Evolutionary conservation across 2,888 invertebrate species (phyloP).

Genomic region (Epinotia nisella): DNA sequence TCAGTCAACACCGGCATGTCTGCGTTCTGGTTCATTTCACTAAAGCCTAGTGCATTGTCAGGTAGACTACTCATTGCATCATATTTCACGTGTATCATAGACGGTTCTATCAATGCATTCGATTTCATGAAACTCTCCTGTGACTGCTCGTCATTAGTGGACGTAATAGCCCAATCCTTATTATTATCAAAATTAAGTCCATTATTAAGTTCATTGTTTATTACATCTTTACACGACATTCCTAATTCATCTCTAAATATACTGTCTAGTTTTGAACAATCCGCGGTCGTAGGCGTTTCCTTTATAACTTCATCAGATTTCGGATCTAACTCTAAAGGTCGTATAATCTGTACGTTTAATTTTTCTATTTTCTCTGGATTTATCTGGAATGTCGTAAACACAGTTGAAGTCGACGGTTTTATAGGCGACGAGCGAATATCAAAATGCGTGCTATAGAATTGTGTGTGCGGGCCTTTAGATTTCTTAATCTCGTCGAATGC

Average conservation of each 20-base stretch:
- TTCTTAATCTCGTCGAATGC: slow-evolving; percentile 48
- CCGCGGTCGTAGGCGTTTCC: slow-evolving; percentile 48
- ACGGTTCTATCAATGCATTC: slow-evolving; percentile 64
- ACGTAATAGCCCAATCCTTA: slow-evolving; percentile 67
- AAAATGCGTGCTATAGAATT: slow-evolving; percentile 78
- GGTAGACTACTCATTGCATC: slow-evolving; percentile 47
- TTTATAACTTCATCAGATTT: slow-evolving; percentile 45
- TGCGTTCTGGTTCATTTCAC: slow-evolving; percentile 11
- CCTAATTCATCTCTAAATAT: slow-evolving; percentile 63
- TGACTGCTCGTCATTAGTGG: slow-evolving; percentile 60
- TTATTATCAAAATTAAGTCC: slow-evolving; percentile 54
- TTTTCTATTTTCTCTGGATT: slow-evolving; percentile 71
- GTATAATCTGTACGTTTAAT: slow-evolving; percentile 69
- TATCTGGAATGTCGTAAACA: slow-evolving; percentile 77
- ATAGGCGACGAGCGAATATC: slow-evolving; percentile 79
- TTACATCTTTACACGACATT: slow-evolving; percentile 60
- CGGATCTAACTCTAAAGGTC: slow-evolving; percentile 62
- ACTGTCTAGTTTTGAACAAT: slow-evolving; percentile 54
- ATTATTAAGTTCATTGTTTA: slow-evolving; percentile 55
- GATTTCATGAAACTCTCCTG: slow-evolving; percentile 67
- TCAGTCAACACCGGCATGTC: slow-evolving; percentile 36
- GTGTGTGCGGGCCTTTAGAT: slow-evolving; percentile 57
- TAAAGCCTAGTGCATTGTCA: slow-evolving; percentile 9
- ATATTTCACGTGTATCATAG: slow-evolving; percentile 65
- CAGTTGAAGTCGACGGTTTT: slow-evolving; percentile 71